Evolutionary conservation across 2,113 vertebrate genomes (phyloP), one percentile per base, ranked within the genome.

Genomic region (Pygoscelis antarcticus): DNA sequence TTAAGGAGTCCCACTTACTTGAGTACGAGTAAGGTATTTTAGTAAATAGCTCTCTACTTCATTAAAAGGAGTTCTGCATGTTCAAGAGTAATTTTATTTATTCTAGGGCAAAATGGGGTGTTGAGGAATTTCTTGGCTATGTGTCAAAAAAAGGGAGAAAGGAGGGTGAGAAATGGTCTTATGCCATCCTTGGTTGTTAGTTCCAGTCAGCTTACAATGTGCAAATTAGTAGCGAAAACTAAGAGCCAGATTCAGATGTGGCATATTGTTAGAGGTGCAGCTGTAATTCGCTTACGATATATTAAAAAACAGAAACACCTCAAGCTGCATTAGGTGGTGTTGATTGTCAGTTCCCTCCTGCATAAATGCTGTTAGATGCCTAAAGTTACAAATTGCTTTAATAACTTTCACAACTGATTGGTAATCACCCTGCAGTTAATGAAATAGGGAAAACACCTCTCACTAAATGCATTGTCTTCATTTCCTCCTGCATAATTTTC

Each of bases 341-440:
- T 91, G 89, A 94, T 89, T 95, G 70, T 91, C 84, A 74, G 52
- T 83, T 93, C 54, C 58, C 89, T 85, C 65, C 81, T 82, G 75
- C 82, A 82, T 93, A 74, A 93, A 96, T 2, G 58, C 94, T 82
- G 64, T 93, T 71, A 93, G 19, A 75, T 93, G 70, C 94, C 91
- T 93, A 62, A 86, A 96, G 87, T 96, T 79, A 89, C 83, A 91
- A 84, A 82, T 91, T 95, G 61, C 91, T 97, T 94, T 95, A 94
- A 95, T 80, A 96, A 94, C 68, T 74, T 95, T 95, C 90, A 90
- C 64, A 94, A 93, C 55, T 94, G 79, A 74, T 81, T 95, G 74
- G 76, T 66, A 82, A 65, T 96, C 87, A 92, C 26, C 70, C 69
- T 64, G 89, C 51, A 94, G 29, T 95, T 88, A 95, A 94, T 93